Evolutionary conservation across 1,140 invertebrate species (phyloP), one percentile per base, ranked within the genome.

Genomic region (Anastrepha obliqua): DNA sequence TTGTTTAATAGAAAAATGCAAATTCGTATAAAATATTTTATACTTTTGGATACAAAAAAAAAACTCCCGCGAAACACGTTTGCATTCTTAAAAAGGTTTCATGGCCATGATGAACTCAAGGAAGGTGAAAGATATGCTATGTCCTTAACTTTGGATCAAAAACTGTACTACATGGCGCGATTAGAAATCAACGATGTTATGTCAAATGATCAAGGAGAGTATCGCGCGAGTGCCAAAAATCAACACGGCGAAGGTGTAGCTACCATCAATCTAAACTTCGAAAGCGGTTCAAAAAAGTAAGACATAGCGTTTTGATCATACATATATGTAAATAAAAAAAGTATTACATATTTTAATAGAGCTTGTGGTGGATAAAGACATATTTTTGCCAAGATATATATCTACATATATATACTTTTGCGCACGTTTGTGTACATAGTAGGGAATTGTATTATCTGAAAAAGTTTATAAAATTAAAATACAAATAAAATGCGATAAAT

Each of bases 221-320:
- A 99, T 94, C 97, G 96, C 93, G 98, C 98, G 87, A 95, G 97
- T 20, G 98, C 98, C 70, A 97, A 96, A 94, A 99, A 99, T 94
- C 97, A 96, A 91, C 96, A 97, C 90, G 98, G 98, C 88, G 97
- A 98, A 94, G 98, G 97, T 86, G 96, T 97, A 64, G 98, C 98
- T 67, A 98, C 97, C 89, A 98, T 99, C 92, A 99, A 98, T 94
- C 95, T 99, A 20, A 99, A 99, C 94, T 98, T 98, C 94, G 97
- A 98, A 94, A 97, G 97, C 91, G 96, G 96, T 90, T 97, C 96
- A 89, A 98, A 97, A 95, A 98, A 97, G 97, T 97, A 96, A 95
- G 96, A 74, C n/a, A 59, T 20, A 17, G 17, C 29, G 85, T 64
- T 58, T 15, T 59, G 55, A 55, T 67, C n/a, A 20, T 59, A 29